phyloP scores from a whole-genome alignment of 30 jellyfish, hydroid and myxozoan species.

The Hydractinia symbiolongicarpus region DNA sequence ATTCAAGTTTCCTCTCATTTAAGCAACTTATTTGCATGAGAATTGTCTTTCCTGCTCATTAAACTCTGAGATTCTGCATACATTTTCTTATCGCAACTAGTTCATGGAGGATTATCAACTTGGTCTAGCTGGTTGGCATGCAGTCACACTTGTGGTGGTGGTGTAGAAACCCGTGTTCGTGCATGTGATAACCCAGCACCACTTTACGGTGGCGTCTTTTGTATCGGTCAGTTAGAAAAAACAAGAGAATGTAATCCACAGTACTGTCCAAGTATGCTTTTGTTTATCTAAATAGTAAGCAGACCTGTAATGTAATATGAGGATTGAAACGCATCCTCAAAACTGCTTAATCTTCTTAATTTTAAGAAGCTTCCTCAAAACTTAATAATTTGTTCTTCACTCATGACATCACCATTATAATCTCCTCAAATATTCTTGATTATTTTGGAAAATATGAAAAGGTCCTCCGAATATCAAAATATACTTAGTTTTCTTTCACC shows the following conservation, averaged over 20 bases:
- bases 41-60: neutral
- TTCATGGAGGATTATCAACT: conserved; percentile 32
- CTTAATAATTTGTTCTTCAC: no score
- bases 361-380: no score
- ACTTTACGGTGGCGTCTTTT: conserved; percentile 3
- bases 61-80: neutral
- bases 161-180: neutral
- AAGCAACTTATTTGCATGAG: neutral
- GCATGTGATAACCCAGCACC: conserved; percentile 29
- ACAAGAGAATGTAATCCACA: conserved; percentile 6
- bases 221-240: conserved; percentile 1
- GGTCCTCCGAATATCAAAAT: no score
- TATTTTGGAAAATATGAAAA: no score
- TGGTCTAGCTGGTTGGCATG: conserved; percentile 28
- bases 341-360: no score
- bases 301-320: no score
- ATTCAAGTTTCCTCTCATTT: neutral
- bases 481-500: no score
- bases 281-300: no score
- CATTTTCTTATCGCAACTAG: neutral
- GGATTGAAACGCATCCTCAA: no score
- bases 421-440: no score
- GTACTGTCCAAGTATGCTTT: conserved; percentile 23
- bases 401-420: no score
- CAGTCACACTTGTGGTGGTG: conserved; percentile 25